Evolutionary conservation across 2,797 vertebrate species (phyloP), one percentile per base, ranked within the genome.

Genomic region (Brachyrhaphis roseni): DNA sequence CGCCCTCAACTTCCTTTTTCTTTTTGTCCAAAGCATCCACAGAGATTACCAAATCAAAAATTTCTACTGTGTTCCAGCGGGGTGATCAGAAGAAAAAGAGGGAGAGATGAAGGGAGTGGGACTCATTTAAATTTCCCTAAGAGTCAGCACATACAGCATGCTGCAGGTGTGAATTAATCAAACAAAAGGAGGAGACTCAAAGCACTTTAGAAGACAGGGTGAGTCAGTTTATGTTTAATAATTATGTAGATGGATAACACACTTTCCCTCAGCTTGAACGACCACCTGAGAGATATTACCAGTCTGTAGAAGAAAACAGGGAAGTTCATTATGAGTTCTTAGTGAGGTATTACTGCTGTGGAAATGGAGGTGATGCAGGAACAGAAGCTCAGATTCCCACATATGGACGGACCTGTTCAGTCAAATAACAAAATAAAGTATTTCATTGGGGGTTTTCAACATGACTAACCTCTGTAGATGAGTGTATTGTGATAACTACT

Each of bases 191-290:
- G 43, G 13, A 82, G 1, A 82, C 79, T 79, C 72, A 8, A 34
- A 59, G 64, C 64, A 11, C 64, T 68, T 46, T 28, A 76, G 71
- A 51, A 77, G 85, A 86, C 78, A 85, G 81, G 78, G 79, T 76
- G 86, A 91, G 81, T 86, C 84, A 85, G 84, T 92, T 90, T 86
- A 88, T 84, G 83, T 86, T 72, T 80, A 23, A 85, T 87, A 86
- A 88, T 68, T 75, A 90, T 85, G 84, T 83, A 81, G 72, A 82
- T n/a, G 82, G 88, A 92, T 88, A 88, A 88, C 77, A 78, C 75
- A 82, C 36, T 82, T 80, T 82, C 80, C 51, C 49, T 7, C 13
- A 59, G 86, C 53, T 78, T 79, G n/a, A 78, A 57, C 6, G 16
- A 76, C 64, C 36, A 41, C 34, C 85, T 5, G 39, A 72, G 79